Evolutionary conservation across 2,113 vertebrate genomes (phyloP), one percentile per base, ranked within the genome.

Genomic region (Arothron firmamentum): DNA sequence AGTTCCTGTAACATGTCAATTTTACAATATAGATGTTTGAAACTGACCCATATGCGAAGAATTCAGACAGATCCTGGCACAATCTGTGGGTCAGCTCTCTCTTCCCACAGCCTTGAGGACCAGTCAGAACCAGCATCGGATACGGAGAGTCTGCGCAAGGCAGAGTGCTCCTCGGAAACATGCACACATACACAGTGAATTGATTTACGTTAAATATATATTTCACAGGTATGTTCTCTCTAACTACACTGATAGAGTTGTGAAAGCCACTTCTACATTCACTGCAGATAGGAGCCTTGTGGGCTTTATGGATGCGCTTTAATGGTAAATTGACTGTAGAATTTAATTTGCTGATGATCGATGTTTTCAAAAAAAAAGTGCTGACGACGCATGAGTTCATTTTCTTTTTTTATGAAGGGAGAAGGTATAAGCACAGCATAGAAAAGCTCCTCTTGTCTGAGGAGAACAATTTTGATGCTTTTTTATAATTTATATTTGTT

Each of bases 101-200:
- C 67, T 93, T 97, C 3, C 97, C 94, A 49, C 93, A 93, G 4
- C 89, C 92, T 59, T 92, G 75, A 0, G 96, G 95, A 0, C 97
- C 97, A 0, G 83, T 88, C 17, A 99, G 70, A 7, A 98, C 90
- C 88, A 99, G 57, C 92, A 99, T 92, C 8, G 95, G 94, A 56
- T 97, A 98, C 0, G 93, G 90, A 9, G 90, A 73, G 1, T 93
- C 92, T 3, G 88, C 55, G 45, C 65, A 82, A 0, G 92, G 90
- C 38, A 94, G 77, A 11, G 94, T 97, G 80, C 96, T 98, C 59
- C 52, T 50, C 13, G 21, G 38, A 70, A 0, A 80, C 74, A 81
- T 48, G 56, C 72, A 66, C 18, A 52, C 16, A 41, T 17, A 70
- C 47, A 49, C 47, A 49, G 17, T 12, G 34, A 38, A 38, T 11